A percentile compares a stretch with the other conserved stretches of the same genome.
Evolutionary conservation across 92 coral and sea anemone species (phyloP).

Genomic region (Phenganax stokvisi): DNA sequence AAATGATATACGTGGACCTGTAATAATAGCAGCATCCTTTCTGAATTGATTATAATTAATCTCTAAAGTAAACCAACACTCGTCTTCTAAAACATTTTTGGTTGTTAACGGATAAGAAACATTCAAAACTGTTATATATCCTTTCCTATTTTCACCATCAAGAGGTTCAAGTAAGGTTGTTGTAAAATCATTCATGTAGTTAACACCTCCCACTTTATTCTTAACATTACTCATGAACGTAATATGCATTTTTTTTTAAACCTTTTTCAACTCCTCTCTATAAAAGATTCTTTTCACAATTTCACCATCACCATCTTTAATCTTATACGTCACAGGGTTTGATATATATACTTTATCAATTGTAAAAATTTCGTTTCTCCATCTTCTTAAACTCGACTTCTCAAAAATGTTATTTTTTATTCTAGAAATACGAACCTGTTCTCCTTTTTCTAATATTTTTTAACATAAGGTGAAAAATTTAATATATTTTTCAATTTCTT

Average conservation of each 20-base stretch:
- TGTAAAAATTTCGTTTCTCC: no score
- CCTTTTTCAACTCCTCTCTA: neutral
- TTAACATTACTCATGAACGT: neutral
- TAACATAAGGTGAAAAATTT: no score
- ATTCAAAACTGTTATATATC: neutral
- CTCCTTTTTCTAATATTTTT: neutral
- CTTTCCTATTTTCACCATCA: neutral
- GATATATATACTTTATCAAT: neutral
- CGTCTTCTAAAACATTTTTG: no score
- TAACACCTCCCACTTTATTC: neutral
- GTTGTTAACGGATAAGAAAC: neutral
- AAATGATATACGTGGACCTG: no score
- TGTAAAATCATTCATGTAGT: neutral
- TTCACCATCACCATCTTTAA: neutral
- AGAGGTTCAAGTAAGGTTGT: neutral
- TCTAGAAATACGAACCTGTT: neutral
- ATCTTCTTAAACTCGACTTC: neutral
- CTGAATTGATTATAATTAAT: no score
- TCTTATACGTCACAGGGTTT: neutral
- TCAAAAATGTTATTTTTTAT: neutral
- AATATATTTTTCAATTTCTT: no score
- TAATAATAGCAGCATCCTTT: no score
- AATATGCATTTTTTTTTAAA: neutral
- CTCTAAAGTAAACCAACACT: no score
- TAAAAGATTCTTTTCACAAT: neutral